phyloP scores from a whole-genome alignment of 2,113 vertebrate genomes.

The Oreochromis aureus region DNA sequence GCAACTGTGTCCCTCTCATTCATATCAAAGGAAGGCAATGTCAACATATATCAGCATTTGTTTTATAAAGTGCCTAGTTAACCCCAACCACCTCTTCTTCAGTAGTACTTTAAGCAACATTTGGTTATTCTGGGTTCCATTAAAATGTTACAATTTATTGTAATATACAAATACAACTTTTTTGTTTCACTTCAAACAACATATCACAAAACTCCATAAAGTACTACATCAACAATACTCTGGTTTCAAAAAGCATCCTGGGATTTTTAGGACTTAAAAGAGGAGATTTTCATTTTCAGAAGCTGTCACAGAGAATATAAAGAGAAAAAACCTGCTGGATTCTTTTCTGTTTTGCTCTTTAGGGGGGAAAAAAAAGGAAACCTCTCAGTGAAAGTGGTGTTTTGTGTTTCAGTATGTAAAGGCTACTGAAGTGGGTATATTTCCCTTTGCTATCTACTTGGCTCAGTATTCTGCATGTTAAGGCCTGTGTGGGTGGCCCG shows the following conservation, averaged over 20 bases:
- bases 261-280: not conserved
- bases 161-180: not conserved
- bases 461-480: conserved; percentile 54
- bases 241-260: not conserved
- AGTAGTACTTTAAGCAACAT: not conserved
- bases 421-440: not conserved
- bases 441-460: not conserved
- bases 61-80: not conserved
- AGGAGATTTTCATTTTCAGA: not conserved
- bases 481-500: conserved; percentile 86
- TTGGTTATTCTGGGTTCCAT: not conserved
- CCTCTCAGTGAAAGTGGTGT: not conserved
- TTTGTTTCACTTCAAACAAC: not conserved
- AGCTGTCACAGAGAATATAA: not conserved
- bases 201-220: not conserved
- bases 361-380: not conserved
- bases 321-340: not conserved
- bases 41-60: not conserved
- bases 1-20: not conserved
- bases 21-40: not conserved
- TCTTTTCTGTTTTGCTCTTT: not conserved
- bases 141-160: not conserved
- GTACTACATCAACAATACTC: not conserved
- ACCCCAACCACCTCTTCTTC: not conserved
- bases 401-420: not conserved